phyloP scores from a whole-genome alignment of 2,797 vertebrate species.

The Holocentrus rufus region DNA sequence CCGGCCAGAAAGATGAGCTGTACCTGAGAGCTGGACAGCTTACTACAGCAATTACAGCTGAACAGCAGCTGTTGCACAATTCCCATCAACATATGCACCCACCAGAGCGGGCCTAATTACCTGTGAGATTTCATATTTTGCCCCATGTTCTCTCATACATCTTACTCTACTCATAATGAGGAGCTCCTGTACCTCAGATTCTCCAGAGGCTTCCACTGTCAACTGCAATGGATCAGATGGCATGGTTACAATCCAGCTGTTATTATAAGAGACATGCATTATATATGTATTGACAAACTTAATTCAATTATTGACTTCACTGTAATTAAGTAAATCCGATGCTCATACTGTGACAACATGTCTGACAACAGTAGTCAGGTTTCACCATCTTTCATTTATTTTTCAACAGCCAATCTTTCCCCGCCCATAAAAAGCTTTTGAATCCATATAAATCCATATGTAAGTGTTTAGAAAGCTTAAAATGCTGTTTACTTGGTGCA shows the following conservation, averaged over 20 bases:
- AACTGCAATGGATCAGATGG: conserved; percentile 34
- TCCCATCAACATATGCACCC: conserved; percentile 61
- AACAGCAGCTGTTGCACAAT: conserved; percentile 58
- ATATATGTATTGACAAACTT: too few species aligned
- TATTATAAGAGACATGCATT: conserved; percentile 14
- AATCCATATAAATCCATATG: too few species aligned
- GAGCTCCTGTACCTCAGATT: conserved; percentile 22
- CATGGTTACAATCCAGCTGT: conserved; percentile 33
- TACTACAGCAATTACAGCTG: conserved; percentile 40
- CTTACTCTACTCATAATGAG: conserved; percentile 38
- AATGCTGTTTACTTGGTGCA: too few species aligned
- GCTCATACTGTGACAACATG: conserved; percentile 13
- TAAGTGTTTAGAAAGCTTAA: too few species aligned
- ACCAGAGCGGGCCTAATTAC: conserved; percentile 46
- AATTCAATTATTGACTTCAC: not conserved
- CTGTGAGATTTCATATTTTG: conserved; percentile 41
- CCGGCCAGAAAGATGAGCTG: not conserved
- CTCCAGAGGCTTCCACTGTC: conserved; percentile 40
- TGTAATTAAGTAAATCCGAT: conserved; percentile 7
- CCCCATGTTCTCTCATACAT: conserved; percentile 38
- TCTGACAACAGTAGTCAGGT: not conserved
- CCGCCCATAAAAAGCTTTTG: too few species aligned
- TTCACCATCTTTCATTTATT: too few species aligned
- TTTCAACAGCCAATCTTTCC: too few species aligned
- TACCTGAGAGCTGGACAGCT: conserved; percentile 22